phyloP scores from a whole-genome alignment of 2,888 invertebrate genomes.

The Lasioglossum zephyrum region DNA sequence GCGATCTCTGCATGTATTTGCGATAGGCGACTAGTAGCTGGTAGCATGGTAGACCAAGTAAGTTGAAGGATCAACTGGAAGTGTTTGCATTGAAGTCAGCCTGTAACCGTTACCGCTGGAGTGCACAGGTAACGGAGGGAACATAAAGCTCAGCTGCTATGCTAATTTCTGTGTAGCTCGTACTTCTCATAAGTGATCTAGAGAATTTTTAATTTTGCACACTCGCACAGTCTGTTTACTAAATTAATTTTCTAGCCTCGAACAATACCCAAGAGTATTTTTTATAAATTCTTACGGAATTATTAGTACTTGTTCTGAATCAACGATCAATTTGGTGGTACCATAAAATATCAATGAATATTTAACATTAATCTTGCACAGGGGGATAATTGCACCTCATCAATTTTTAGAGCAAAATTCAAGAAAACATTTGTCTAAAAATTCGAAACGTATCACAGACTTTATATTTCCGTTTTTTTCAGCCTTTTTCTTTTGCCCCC shows the following conservation, averaged over 20 bases:
- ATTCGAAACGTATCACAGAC: too few relatives aligned
- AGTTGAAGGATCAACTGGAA: neutral
- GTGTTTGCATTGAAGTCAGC: neutral
- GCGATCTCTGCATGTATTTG: neutral
- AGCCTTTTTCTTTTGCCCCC: too few relatives aligned
- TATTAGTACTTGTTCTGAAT: neutral
- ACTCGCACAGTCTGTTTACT: neutral
- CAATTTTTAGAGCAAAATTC: too few relatives aligned
- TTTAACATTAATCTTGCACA: too few relatives aligned
- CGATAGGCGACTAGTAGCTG: neutral
- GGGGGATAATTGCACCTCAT: too few relatives aligned
- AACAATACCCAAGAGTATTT: neutral
- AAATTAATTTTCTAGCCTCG: neutral
- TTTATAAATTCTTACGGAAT: too few relatives aligned
- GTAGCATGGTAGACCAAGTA: slow-evolving; percentile 1
- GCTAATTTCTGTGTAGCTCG: neutral
- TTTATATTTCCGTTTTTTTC: too few relatives aligned
- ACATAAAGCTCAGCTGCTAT: neutral
- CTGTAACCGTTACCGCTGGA: neutral
- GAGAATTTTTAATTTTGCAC: neutral
- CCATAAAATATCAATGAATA: too few relatives aligned
- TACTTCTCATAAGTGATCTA: neutral
- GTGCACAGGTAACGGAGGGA: neutral
- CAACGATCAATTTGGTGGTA: too few relatives aligned
- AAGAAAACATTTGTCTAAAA: too few relatives aligned